phyloP scores from a whole-genome alignment of 1,140 invertebrate genomes.

The Vollenhovia emeryi region DNA sequence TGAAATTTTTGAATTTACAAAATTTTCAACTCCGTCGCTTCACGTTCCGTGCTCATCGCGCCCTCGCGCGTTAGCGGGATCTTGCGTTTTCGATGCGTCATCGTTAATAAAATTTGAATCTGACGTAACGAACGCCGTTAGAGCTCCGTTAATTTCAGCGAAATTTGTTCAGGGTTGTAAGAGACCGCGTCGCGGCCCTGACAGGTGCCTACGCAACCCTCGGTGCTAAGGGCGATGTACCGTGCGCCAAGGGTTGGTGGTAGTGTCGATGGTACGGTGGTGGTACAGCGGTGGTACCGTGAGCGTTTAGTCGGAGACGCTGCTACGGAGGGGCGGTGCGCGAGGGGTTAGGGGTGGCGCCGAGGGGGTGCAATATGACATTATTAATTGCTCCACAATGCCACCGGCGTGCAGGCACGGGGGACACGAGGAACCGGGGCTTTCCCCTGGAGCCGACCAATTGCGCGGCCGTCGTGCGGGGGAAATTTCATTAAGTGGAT shows the following conservation, averaged over 20 bases:
- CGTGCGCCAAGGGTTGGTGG: constrained; percentile 65
- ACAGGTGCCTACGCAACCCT: constrained; percentile 37
- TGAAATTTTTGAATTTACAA: not conserved
- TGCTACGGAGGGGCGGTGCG: constrained; percentile 51
- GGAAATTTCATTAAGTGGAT: constrained; percentile 84
- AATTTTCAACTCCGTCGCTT: not conserved
- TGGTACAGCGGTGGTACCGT: constrained; percentile 44
- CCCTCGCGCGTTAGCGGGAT: not conserved
- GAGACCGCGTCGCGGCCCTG: constrained; percentile 31
- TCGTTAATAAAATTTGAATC: constrained; percentile 22
- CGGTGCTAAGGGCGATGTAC: constrained; percentile 72
- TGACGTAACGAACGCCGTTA: not conserved
- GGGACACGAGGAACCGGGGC: constrained; percentile 58
- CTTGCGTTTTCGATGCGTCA: not conserved
- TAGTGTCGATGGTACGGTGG: constrained; percentile 50
- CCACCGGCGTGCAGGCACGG: constrained; percentile 71
- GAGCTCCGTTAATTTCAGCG: not conserved
- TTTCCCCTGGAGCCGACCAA: constrained; percentile 74
- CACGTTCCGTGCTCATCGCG: not conserved
- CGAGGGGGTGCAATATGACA: constrained; percentile 80
- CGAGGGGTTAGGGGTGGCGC: constrained; percentile 53
- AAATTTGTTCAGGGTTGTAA: constrained; percentile 1
- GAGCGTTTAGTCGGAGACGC: constrained; percentile 50
- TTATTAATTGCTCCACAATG: constrained; percentile 83
- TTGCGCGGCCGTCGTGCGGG: constrained; percentile 70